phyloP scores from a whole-genome alignment of 2,797 vertebrate species.

The Pseudopleuronectes americanus region DNA sequence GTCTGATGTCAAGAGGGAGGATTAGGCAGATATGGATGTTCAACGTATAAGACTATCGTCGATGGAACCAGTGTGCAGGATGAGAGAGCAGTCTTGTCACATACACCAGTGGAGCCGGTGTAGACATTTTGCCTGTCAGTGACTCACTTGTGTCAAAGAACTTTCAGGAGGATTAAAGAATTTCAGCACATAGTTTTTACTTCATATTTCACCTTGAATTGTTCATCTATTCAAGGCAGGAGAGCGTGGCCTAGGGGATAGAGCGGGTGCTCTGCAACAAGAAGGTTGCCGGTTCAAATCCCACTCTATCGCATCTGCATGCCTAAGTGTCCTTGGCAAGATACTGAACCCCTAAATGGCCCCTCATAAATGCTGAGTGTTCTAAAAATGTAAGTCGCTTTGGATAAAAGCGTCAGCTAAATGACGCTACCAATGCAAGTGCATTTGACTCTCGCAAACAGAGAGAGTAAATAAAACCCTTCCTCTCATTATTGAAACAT shows the following conservation, averaged over 20 bases:
- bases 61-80: not conserved
- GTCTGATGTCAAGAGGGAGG: not conserved
- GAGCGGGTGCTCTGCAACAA: too few species aligned
- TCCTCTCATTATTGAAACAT: not conserved
- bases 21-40: not conserved
- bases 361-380: too few species aligned
- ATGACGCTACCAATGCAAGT: slow-evolving; percentile 16
- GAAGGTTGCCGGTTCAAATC: too few species aligned
- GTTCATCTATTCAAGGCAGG: too few species aligned
- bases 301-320: too few species aligned
- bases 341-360: too few species aligned
- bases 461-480: slow-evolving; percentile 19
- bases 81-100: not conserved
- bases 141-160: not conserved
- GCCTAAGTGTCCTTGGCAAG: too few species aligned
- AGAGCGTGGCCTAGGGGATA: too few species aligned
- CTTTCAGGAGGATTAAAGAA: not conserved
- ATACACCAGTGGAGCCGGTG: not conserved
- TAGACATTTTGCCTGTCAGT: not conserved
- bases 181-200: slow-evolving; percentile 4
- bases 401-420: too few species aligned
- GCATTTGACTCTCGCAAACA: slow-evolving; percentile 16
- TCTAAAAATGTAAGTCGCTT: too few species aligned
- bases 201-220: slow-evolving; percentile 36
- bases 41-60: not conserved